Base-by-base conservation (phyloP, 2,113 vertebrate species). In the Crotalus helleri region DNA sequence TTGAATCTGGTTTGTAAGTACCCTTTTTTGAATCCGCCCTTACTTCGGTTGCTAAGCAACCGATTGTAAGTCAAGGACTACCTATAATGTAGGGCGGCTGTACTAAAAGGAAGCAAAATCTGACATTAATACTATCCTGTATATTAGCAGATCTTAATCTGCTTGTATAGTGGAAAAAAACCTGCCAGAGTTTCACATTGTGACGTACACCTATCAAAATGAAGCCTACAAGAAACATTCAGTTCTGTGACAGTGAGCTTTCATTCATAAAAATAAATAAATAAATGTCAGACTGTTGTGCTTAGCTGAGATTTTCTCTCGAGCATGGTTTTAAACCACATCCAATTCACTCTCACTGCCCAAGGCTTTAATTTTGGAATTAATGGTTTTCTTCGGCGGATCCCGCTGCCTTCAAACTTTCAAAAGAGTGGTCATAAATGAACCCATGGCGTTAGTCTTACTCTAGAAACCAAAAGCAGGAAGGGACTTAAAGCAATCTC, bases 401-500 rank as follows among this genome's bases (percentile, higher is more conserved):
- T 55, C 23, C 54, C 19, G 29, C 13, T 58, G 39, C 24, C 54
- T 91, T 51, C 92, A 74, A 15, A 15, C n/a, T 39, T 33, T 33
- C 69, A 9, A 39, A 74, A 74, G 15, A 15, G 49, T 24, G 85
- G 11, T 86, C 85, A 49, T 86, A 33, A 33, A 13, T 58, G 39
- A 54, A 85, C 92, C 88, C 24, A 26, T 94, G 86, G 88, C 61
- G 64, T 87, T 57, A 59, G 59, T 85, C 92, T 69, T 4, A 1
- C 91, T 92, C 23, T 88, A 90, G 17, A 94, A 95, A 93, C 94
- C 85, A 85, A 3, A 3, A 94, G 94, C 92, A 95, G 94, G 90
- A 93, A 39, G 8, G 74, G 94, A 96, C 93, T 96, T 97, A 95
- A 96, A 97, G 93, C 90, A 95, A 97, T 92, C 94, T 95, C 95